A percentile compares a stretch with the other conserved stretches of the same genome.
phyloP scores from a whole-genome alignment of 2,888 invertebrate genomes.

The Xestobium rufovillosum region DNA sequence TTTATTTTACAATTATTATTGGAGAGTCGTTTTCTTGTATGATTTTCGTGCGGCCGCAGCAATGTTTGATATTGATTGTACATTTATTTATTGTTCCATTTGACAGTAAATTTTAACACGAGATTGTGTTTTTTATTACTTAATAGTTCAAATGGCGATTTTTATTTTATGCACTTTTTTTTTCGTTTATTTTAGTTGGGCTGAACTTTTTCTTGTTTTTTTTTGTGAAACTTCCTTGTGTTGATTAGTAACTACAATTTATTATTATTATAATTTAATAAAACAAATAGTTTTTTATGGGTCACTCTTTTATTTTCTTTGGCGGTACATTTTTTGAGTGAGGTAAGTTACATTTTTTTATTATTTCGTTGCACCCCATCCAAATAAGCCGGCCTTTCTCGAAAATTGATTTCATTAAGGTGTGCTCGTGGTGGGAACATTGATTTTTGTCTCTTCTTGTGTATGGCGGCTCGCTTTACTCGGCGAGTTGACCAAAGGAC shows the following conservation, averaged over 20 bases:
- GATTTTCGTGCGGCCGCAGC: conserved; percentile 6
- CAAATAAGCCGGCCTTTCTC: conserved; percentile 37
- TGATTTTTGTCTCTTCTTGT: conserved; percentile 29
- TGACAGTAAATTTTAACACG: conserved; percentile 6
- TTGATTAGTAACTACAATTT: conserved; percentile 10
- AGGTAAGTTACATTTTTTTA: background rate
- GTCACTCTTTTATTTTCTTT: conserved; percentile 3
- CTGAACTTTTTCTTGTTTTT: background rate
- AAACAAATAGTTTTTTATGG: background rate
- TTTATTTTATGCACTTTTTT: conserved; percentile 28
- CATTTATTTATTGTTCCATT: background rate
- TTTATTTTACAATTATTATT: background rate
- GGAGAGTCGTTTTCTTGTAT: conserved; percentile 3
- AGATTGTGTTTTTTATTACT: background rate
- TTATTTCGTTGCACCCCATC: conserved; percentile 30
- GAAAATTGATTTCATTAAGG: conserved; percentile 28
- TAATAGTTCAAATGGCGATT: conserved; percentile 21
- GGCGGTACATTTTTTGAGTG: background rate
- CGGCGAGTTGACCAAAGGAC: conserved; percentile 32
- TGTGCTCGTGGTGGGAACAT: conserved; percentile 39
- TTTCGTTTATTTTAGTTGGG: background rate
- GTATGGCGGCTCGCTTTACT: conserved; percentile 31
- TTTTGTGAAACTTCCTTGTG: conserved; percentile 16
- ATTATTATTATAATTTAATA: conserved; percentile 6
- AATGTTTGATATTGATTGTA: conserved; percentile 3